These are phyloP conservation scores for Ataeniobius toweri DNA, from an alignment of 2,797 vertebrate genomes.

Conservation along the genomic window DNA sequence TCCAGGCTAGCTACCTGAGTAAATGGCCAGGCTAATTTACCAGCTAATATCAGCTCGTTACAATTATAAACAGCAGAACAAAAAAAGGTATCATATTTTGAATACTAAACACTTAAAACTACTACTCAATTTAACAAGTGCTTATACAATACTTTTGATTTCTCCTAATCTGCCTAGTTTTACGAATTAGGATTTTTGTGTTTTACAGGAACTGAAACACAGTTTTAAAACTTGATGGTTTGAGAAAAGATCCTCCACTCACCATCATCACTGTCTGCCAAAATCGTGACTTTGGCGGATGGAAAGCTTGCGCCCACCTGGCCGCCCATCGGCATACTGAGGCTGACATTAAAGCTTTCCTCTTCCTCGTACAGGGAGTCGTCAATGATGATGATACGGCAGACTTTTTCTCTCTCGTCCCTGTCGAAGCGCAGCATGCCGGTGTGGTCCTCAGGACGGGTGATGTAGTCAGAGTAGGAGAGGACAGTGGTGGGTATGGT, in stretches of 20 bases:
- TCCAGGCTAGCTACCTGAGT: background rate
- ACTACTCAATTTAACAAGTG: no score
- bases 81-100: no score
- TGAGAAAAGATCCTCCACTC: slow-evolving; percentile 54
- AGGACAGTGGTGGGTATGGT: slow-evolving; percentile 83
- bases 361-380: slow-evolving; percentile 89
- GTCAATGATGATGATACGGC: slow-evolving; percentile 85
- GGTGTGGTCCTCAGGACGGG: slow-evolving; percentile 84
- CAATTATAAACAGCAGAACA: no score
- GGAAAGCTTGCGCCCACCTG: slow-evolving; percentile 82
- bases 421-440: slow-evolving; percentile 87
- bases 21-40: background rate
- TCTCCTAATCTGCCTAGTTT: background rate
- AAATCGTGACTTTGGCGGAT: slow-evolving; percentile 79
- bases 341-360: slow-evolving; percentile 86
- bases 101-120: no score
- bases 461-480: slow-evolving; percentile 89
- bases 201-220: background rate
- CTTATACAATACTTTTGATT: no score
- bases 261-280: slow-evolving; percentile 87
- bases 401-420: slow-evolving; percentile 84
- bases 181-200: background rate
- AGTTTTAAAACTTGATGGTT: background rate
- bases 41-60: background rate
- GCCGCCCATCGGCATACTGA: slow-evolving; percentile 87